Base-by-base conservation (phyloP, 2,888 invertebrate species). In the Sinhomidia bicolor region DNA sequence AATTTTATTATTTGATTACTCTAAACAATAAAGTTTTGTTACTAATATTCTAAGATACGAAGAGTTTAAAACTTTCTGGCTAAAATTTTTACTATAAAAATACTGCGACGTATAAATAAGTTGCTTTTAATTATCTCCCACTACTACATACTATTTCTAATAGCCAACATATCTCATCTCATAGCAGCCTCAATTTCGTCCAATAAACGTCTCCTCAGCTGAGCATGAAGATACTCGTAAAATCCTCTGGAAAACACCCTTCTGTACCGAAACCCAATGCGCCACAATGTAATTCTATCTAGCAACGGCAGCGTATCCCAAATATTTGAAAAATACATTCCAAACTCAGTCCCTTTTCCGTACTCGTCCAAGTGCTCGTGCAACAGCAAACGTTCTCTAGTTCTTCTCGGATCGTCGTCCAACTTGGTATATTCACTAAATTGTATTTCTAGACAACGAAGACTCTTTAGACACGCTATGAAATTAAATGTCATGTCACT, bases 301-400 rank as follows among this genome's bases (percentile, higher is more conserved):
- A 65, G n/a, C 2, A 7, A 14, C 4, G 65, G 65, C n/a, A 65
- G 65, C 65, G 29, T 29, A 1, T 32, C 9, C 65, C 65, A 65
- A 65, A 65, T 29, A n/a, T 65, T 65, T 3, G 65, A 65, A 65
- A 65, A 65, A 14, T 65, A 65, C 65, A 65, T 65, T 65, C 65
- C 65, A n/a, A 65, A 65, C 29, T 65, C 65, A 5, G 29, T 65
- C 7, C 65, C 65, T 14, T 32, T 26, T 29, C 65, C 65, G n/a
- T 65, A 65, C 32, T 65, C 65, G 14, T 65, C 65, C 65, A 65
- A 12, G 14, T 65, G 14, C 7, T 65, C n/a, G n/a, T 26, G 7
- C 4, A 65, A 1, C 4, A 29, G n/a, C n/a, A 65, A 29, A 1
- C 65, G 29, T 32, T 3, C 29, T 17, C 65, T 65, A n/a, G n/a